phyloP scores from a whole-genome alignment of 1,140 invertebrate genomes.

The Tetramorium alpestre region DNA sequence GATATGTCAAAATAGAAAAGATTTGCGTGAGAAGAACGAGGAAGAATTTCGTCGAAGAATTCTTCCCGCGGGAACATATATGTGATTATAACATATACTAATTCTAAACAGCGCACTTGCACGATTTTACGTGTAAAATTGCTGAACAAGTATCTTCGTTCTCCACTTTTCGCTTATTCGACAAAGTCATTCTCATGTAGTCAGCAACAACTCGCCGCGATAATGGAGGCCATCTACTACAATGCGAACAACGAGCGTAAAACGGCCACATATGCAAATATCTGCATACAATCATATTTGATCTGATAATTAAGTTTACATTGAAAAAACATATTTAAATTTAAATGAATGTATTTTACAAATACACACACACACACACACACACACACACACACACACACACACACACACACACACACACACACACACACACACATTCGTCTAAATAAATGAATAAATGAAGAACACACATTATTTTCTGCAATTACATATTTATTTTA shows the following conservation, averaged over 20 bases:
- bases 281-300: background rate
- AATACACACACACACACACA: background rate
- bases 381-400: background rate
- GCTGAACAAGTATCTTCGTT: slow-evolving; percentile 30
- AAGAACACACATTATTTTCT: background rate
- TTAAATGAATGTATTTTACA: background rate
- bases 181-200: slow-evolving; percentile 57
- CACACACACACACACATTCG: background rate
- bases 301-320: background rate
- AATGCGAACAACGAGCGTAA: slow-evolving; percentile 19
- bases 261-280: slow-evolving; percentile 56
- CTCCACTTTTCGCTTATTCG: slow-evolving; percentile 64
- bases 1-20: background rate
- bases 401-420: background rate
- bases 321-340: slow-evolving; percentile 10
- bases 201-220: slow-evolving; percentile 34
- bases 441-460: background rate
- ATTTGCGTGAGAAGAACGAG: background rate
- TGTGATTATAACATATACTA: background rate
- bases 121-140: slow-evolving; percentile 19
- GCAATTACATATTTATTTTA: background rate
- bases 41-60: background rate
- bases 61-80: background rate
- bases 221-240: background rate
- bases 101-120: background rate